Evolutionary conservation across 2,888 invertebrate genomes (phyloP).

Genomic region (Xylota sylvarum): DNA sequence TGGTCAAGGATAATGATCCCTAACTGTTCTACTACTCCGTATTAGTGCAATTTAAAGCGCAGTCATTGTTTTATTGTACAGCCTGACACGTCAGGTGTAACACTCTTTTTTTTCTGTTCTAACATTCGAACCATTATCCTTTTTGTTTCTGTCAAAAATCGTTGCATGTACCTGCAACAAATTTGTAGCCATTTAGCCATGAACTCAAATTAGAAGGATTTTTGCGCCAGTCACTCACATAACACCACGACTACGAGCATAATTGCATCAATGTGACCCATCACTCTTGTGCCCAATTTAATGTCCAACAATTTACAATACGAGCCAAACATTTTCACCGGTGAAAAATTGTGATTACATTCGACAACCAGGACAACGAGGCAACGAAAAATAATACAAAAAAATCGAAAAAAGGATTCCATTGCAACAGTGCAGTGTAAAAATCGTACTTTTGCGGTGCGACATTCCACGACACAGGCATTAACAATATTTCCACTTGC

Average conservation of each 20-base stretch:
- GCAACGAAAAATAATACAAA: no score
- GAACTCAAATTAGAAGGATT: neutral
- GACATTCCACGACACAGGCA: conserved; percentile 59
- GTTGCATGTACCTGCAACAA: neutral
- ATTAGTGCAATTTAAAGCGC: no score
- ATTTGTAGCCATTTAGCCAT: conserved; percentile 31
- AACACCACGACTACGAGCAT: conserved; percentile 41
- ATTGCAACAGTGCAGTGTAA: conserved; percentile 10
- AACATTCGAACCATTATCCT: no score
- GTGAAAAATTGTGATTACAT: conserved; percentile 62
- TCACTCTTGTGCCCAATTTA: conserved; percentile 64
- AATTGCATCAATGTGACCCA: conserved; percentile 70
- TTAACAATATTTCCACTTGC: conserved; percentile 64
- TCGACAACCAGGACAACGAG: no score
- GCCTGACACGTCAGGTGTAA: no score
- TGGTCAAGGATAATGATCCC: no score
- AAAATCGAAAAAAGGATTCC: conserved; percentile 8
- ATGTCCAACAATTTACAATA: conserved; percentile 54
- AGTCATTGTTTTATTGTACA: no score
- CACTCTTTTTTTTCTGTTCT: no score
- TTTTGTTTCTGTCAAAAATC: no score
- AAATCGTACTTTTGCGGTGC: conserved; percentile 60
- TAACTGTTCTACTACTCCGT: no score
- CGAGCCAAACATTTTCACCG: conserved; percentile 25
- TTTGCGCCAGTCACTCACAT: conserved; percentile 21